phyloP scores from a whole-genome alignment of 1,140 invertebrate species.

The Caenorhabditis remanei region DNA sequence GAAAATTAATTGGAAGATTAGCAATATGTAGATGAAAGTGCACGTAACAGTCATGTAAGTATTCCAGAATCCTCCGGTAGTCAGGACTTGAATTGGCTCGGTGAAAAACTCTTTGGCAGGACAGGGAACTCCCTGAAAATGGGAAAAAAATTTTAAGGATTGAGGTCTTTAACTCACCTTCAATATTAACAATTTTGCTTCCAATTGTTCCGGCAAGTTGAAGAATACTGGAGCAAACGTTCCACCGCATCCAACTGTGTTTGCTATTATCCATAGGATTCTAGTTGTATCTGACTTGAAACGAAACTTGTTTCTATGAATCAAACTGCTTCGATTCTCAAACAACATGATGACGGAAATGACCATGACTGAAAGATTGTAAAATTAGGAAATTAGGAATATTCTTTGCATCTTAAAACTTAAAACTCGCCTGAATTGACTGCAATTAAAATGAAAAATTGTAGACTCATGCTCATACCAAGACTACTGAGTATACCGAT shows the following conservation, averaged over 20 bases:
- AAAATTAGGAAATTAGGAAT: too few relatives aligned
- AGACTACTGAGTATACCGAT: background rate
- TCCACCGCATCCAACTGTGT: background rate
- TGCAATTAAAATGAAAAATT: background rate
- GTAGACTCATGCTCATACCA: background rate
- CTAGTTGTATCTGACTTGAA: background rate
- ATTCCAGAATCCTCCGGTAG: background rate
- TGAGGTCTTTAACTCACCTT: too few relatives aligned
- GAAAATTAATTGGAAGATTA: background rate
- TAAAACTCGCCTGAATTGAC: background rate
- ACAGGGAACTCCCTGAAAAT: background rate
- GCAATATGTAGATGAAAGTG: background rate
- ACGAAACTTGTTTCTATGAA: background rate
- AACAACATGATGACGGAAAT: background rate
- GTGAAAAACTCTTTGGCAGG: background rate
- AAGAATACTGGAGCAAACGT: background rate
- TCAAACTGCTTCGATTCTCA: slow-evolving; percentile 3
- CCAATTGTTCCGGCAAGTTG: background rate
- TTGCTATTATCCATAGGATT: background rate
- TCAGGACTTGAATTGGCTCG: background rate
- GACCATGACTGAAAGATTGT: background rate
- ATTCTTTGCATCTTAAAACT: too few relatives aligned
- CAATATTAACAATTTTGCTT: background rate
- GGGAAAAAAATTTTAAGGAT: too few relatives aligned
- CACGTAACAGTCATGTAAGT: background rate